Evolutionary conservation across 1,140 invertebrate genomes (phyloP), one percentile per base, ranked within the genome.

Genomic region (Penaeus indicus): DNA sequence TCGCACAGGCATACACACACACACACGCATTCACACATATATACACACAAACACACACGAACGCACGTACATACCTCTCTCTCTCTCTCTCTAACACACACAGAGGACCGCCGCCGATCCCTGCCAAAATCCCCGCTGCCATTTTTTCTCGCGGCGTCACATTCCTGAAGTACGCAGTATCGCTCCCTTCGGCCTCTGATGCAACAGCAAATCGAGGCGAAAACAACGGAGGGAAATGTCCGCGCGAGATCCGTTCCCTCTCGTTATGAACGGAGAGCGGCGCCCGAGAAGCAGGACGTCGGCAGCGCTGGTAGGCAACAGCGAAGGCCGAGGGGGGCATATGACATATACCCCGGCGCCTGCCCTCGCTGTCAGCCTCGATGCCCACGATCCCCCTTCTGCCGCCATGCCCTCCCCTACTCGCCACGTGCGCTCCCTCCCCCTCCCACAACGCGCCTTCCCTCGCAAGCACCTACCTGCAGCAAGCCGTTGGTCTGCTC

Each of bases 401-500:
- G 38, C 62, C 38, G 18, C 1, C 21, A 61, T 38, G 1, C 21
- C 25, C 27, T 25, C 60, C 42, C 47, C n/a, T 22, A 8, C 42
- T 32, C 60, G 27, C 47, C 60, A 47, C 67, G 19, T n/a, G 64
- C 27, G 42, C n/a, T 54, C 67, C n/a, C 18, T 19, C 61, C 62
- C 62, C 60, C 84, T 16, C 62, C 64, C 72, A 7, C 61, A 13
- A 32, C 19, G 13, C 16, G 42, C 77, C 47, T 47, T 13, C 47
- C 47, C 47, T 47, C 47, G 47, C 47, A 47, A 47, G 47, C 78
- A 79, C 78, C 78, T 80, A 87, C 85, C 85, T 87, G 78, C 27
- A 47, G 54, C 21, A 87, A 18, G 47, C 86, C 86, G 72, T 84
- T 88, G 86, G 86, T 88, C 61, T 88, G 86, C 60, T 88, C 86